Evolutionary conservation across 2,888 invertebrate species (phyloP).

Genomic region (Drosophila mayaguana): DNA sequence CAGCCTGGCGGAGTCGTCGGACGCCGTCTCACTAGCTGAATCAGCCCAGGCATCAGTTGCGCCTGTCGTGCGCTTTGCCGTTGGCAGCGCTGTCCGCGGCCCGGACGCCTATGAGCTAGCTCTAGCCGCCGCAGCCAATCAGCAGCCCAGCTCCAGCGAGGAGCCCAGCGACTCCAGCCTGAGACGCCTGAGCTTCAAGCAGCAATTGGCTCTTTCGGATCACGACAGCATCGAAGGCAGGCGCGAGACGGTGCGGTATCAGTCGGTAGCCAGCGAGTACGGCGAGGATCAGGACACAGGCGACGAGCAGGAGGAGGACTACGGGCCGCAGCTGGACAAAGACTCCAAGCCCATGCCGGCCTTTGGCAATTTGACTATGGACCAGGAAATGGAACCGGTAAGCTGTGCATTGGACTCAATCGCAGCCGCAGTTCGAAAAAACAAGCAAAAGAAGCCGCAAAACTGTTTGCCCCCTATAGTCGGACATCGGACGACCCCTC

Average conservation of each 20-base stretch:
- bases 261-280: conserved; percentile 84
- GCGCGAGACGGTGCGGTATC: conserved; percentile 72
- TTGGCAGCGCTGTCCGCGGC: conserved; percentile 83
- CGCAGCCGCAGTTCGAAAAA: conserved; percentile 21
- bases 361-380: conserved; percentile 85
- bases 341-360: conserved; percentile 85
- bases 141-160: conserved; percentile 71
- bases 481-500: not conserved
- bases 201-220: conserved; percentile 86
- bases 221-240: conserved; percentile 86
- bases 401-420: conserved; percentile 54
- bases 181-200: conserved; percentile 86
- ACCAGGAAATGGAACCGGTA: conserved; percentile 84
- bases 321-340: not conserved
- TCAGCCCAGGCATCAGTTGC: conserved; percentile 63
- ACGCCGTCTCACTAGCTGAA: conserved; percentile 77
- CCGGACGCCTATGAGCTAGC: conserved; percentile 57
- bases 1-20: conserved; percentile 58
- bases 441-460: conserved; percentile 60
- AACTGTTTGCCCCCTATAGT: conserved; percentile 48
- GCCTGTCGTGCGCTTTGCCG: conserved; percentile 76
- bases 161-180: conserved; percentile 85
- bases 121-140: conserved; percentile 53
- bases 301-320: conserved; percentile 29
- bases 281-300: conserved; percentile 79